These are phyloP conservation scores for Drosophila fulvimacula DNA, from an alignment of 2,888 invertebrate species.

Conservation along the genomic window DNA sequence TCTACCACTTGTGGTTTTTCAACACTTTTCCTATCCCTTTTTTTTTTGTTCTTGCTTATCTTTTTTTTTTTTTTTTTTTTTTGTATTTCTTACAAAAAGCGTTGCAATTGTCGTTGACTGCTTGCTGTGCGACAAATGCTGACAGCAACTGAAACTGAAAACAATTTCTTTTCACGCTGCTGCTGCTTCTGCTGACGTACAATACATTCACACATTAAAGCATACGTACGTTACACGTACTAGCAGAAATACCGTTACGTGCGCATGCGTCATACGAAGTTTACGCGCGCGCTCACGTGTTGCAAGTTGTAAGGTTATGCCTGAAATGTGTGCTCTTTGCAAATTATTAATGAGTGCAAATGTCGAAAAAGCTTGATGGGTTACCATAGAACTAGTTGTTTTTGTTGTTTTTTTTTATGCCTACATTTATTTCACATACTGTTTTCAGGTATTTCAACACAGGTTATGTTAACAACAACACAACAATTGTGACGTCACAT, in stretches of 20 bases:
- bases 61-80: slow-evolving; percentile 13
- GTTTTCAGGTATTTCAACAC: too few relatives aligned
- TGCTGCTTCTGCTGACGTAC: slow-evolving; percentile 39
- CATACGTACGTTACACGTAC: slow-evolving; percentile 12
- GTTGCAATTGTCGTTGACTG: slow-evolving; percentile 49
- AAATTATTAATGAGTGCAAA: not conserved
- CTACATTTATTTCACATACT: not conserved
- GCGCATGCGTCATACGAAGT: slow-evolving; percentile 35
- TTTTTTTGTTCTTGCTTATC: slow-evolving; percentile 21
- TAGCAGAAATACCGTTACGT: slow-evolving; percentile 43
- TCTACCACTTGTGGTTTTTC: slow-evolving; percentile 72
- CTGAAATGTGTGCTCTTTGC: not conserved
- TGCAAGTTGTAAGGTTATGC: slow-evolving; percentile 14
- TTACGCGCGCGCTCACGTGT: not conserved
- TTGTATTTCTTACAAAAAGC: slow-evolving; percentile 14
- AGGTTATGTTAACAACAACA: too few relatives aligned
- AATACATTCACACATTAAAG: slow-evolving; percentile 26
- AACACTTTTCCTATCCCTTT: slow-evolving; percentile 21
- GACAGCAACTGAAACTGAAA: slow-evolving; percentile 70
- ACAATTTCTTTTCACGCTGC: slow-evolving; percentile 62
- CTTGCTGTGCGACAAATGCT: slow-evolving; percentile 69
- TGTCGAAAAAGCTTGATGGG: not conserved
- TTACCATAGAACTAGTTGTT: not conserved
- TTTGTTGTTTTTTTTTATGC: not conserved
- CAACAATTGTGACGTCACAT: slow-evolving; percentile 39